Conservation (phyloP, 2,797 vertebrate species). For the Euthynnus affinis region DNA sequence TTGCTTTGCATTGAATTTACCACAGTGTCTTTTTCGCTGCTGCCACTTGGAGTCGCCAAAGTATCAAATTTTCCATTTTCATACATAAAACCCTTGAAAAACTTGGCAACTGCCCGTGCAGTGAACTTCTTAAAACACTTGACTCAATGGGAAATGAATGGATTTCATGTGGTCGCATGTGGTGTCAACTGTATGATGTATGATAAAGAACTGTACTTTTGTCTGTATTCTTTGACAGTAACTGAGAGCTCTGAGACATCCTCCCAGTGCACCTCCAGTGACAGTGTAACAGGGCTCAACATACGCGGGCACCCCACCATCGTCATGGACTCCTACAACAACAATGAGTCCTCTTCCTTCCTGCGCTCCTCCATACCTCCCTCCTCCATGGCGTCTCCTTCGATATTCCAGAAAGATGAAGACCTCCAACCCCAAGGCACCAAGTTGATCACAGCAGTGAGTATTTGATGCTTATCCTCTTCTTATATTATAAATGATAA, state of each 20-base stretch:
- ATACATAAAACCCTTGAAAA: neutral
- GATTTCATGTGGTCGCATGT: neutral
- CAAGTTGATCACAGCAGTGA: constrained; percentile 87
- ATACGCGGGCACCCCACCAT: constrained; percentile 57
- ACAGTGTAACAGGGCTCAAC: constrained; percentile 77
- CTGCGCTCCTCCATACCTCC: constrained; percentile 71
- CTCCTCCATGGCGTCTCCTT: constrained; percentile 63
- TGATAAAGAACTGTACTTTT: neutral
- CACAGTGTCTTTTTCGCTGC: constrained; percentile 12
- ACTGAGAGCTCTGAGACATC: constrained; percentile 85
- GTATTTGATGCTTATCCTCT: constrained; percentile 50
- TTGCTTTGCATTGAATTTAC: neutral
- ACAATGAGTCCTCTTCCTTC: constrained; percentile 72
- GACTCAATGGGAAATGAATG: accelerated
- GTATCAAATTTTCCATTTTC: neutral
- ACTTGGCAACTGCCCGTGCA: neutral
- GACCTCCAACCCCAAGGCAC: constrained; percentile 76
- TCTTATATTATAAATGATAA: neutral
- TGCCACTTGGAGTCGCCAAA: constrained; percentile 55
- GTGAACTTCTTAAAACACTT: neutral
- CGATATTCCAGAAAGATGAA: constrained; percentile 80
- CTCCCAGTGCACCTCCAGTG: constrained; percentile 85
- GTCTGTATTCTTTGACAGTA: constrained; percentile 65
- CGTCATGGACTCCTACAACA: constrained; percentile 76
- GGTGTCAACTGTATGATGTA: no score